Evolutionary conservation across 2,797 vertebrate genomes (phyloP), one percentile per base, ranked within the genome.

Genomic region (Rhodeus uyekii): DNA sequence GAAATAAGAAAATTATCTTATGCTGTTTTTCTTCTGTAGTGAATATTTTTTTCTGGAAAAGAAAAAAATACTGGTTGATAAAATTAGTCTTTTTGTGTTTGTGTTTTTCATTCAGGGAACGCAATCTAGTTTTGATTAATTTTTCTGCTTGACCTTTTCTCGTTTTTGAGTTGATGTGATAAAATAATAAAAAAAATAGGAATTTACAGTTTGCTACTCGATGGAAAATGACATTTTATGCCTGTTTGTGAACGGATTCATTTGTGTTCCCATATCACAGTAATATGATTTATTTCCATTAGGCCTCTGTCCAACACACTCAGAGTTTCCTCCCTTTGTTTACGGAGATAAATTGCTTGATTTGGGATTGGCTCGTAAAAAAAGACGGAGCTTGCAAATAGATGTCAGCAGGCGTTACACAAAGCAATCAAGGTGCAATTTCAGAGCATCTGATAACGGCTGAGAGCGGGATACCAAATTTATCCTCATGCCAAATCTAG

Each of bases 401-500:
- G 71, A 78, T 78, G 63, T 69, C 48, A 69, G 73, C 48, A 9
- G 80, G 60, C 46, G 65, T 71, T 73, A 80, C 50, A 67, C 77
- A 77, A 83, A 80, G 48, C 68, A 87, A 83, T 85, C 80, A 67
- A 80, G 65, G 48, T 76, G 64, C 65, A 74, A 83, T 83, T 75
- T 74, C 42, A 38, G 71, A 80, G 78, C 65, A 58, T 77, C 77
- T 80, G 83, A 83, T 77, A 83, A 83, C 83, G 67, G 58, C 24
- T 27, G 74, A 38, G n/a, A 16, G 24, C 18, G 39, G 2, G 10
- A 73, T 42, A 48, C 10, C 2, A 1, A 1, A 32, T 60, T 53
- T 29, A 38, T 73, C 78, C 67, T 80, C 78, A 4, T 34, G 50
- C 19, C 38, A 46, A 61, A 71, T 71, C 24, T 72, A 67, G 4